Conservation (phyloP, 2,113 vertebrate species). For the Myodes glareolus region DNA sequence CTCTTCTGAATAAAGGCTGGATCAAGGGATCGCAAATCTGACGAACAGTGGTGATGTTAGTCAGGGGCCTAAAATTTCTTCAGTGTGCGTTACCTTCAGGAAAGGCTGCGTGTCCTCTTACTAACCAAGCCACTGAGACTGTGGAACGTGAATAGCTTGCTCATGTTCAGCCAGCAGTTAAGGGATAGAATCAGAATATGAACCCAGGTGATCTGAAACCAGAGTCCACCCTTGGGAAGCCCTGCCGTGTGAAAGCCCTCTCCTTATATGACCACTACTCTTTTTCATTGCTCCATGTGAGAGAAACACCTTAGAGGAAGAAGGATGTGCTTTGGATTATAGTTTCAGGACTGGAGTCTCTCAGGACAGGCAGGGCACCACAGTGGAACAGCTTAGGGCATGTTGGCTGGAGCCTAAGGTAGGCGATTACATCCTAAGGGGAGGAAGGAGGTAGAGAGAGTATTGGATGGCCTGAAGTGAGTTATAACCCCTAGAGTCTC, state of each 20-base stretch:
- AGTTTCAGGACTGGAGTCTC: too few species aligned
- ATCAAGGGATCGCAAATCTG: neutral
- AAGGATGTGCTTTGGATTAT: neutral
- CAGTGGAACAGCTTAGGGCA: neutral
- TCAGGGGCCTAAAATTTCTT: neutral
- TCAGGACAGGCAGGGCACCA: too few species aligned
- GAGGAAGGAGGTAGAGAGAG: neutral
- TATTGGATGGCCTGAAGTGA: neutral
- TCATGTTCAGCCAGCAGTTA: neutral
- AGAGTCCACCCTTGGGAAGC: neutral
- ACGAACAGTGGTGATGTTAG: neutral
- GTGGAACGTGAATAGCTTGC: neutral
- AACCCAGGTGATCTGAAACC: neutral
- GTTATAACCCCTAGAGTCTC: neutral
- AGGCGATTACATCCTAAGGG: neutral
- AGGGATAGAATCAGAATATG: neutral
- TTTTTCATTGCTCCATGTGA: neutral
- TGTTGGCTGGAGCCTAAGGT: neutral
- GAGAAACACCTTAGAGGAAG: neutral
- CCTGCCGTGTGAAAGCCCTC: fast-evolving
- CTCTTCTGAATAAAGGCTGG: neutral
- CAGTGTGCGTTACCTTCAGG: neutral
- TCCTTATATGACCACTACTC: fast-evolving
- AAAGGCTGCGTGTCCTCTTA: neutral
- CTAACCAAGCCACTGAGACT: neutral